Conservation (phyloP, 2,888 invertebrate species). For the Tanypteryx hageni region DNA sequence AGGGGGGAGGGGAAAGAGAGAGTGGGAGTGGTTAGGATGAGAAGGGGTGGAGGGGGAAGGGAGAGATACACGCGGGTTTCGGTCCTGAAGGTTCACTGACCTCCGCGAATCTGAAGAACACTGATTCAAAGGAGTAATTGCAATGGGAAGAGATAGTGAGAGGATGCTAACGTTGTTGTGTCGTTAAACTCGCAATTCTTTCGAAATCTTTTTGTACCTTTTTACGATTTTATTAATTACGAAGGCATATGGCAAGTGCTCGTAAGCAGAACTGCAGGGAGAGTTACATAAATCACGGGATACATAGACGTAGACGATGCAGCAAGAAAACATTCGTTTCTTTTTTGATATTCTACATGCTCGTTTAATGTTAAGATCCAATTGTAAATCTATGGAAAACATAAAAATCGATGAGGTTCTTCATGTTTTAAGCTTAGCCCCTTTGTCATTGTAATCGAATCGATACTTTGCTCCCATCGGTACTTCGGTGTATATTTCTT, state of each 20-base stretch:
- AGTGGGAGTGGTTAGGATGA: neutral
- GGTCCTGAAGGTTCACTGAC: slow-evolving; percentile 51
- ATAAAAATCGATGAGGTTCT: too few relatives aligned
- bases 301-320: neutral
- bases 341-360: too few relatives aligned
- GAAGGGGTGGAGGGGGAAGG: neutral
- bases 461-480: too few relatives aligned
- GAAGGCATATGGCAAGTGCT: neutral
- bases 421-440: too few relatives aligned
- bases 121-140: slow-evolving; percentile 15
- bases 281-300: neutral
- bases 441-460: too few relatives aligned
- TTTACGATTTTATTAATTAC: neutral
- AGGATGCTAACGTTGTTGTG: slow-evolving; percentile 5
- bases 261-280: neutral
- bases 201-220: neutral
- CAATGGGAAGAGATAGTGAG: neutral
- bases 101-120: neutral
- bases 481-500: too few relatives aligned
- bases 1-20: neutral
- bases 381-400: too few relatives aligned
- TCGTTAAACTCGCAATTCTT: slow-evolving; percentile 33
- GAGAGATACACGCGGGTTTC: slow-evolving; percentile 40
- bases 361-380: too few relatives aligned
- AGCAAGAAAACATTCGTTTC: neutral